These are phyloP conservation scores for Gallinago jamesoni DNA, from an alignment of 2,113 vertebrate species.

Conservation along the genomic window DNA sequence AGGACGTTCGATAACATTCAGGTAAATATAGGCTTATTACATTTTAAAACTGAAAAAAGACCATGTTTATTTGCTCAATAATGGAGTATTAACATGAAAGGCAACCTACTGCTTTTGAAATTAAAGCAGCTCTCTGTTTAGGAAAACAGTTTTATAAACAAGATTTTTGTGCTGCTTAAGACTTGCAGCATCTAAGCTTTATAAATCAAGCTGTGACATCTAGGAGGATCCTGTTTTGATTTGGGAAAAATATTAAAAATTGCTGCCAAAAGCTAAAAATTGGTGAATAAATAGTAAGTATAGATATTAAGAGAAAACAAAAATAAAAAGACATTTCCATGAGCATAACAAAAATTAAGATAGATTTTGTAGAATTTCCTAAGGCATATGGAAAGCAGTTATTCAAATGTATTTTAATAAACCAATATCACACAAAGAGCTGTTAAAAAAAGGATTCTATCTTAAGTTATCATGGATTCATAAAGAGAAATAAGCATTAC, in stretches of 20 bases:
- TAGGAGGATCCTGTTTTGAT: background rate
- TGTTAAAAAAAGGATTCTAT: background rate
- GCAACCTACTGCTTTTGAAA: background rate
- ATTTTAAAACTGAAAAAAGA: background rate
- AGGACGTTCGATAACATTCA: background rate
- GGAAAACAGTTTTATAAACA: background rate
- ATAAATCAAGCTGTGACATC: background rate
- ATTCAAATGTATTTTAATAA: slow-evolving; percentile 24
- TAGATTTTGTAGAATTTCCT: background rate
- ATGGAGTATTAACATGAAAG: background rate
- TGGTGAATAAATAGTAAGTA: background rate
- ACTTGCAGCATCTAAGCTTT: background rate
- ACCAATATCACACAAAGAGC: background rate
- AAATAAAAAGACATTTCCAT: background rate
- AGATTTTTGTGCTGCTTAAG: background rate
- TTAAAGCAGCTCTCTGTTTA: background rate
- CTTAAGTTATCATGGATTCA: background rate
- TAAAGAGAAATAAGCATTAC: background rate
- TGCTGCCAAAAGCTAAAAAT: background rate
- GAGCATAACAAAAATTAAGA: background rate
- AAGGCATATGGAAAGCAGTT: background rate
- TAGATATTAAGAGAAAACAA: background rate
- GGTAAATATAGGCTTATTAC: background rate
- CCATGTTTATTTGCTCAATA: background rate
- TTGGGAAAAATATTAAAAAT: background rate